Percentiles rank a stretch among this genome's conserved stretches.
phyloP scores from a whole-genome alignment of 2,888 invertebrate genomes.

The Folsomia candida region DNA sequence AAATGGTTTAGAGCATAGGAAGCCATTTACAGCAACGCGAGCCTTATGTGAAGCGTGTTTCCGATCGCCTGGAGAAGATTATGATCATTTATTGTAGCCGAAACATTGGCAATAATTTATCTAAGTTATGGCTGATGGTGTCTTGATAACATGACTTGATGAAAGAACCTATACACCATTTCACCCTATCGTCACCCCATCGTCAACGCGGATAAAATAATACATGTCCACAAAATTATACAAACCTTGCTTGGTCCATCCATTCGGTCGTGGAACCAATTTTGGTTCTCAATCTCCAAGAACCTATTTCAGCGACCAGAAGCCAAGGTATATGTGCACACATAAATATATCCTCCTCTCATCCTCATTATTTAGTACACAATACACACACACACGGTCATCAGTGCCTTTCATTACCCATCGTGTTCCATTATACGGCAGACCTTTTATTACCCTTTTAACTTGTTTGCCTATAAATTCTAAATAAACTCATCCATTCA shows the following conservation, averaged over 20 bases:
- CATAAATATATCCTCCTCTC: no score
- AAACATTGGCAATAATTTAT: constrained; percentile 51
- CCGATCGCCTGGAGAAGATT: constrained; percentile 48
- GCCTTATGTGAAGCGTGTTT: constrained; percentile 48
- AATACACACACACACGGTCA: no score
- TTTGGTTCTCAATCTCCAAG: no score
- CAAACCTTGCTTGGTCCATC: no score
- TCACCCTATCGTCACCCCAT: constrained; percentile 6
- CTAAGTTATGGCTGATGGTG: constrained; percentile 51
- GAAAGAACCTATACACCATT: constrained; percentile 45
- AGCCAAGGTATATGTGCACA: neutral
- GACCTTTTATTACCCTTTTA: constrained; percentile 47
- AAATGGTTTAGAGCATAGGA: neutral
- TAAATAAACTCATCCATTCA: constrained; percentile 31
- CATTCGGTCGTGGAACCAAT: no score
- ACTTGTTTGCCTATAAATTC: constrained; percentile 30
- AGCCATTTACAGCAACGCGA: constrained; percentile 13
- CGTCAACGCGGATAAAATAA: neutral
- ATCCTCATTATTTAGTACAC: constrained; percentile 40
- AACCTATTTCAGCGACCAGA: no score
- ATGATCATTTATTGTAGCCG: constrained; percentile 51
- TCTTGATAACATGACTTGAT: constrained; percentile 49
- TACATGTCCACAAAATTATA: no score
- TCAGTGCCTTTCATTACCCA: constrained; percentile 45
- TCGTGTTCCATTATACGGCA: constrained; percentile 46